Conservation (phyloP, 2,888 invertebrate genomes). For the Epistrophe eligans region DNA sequence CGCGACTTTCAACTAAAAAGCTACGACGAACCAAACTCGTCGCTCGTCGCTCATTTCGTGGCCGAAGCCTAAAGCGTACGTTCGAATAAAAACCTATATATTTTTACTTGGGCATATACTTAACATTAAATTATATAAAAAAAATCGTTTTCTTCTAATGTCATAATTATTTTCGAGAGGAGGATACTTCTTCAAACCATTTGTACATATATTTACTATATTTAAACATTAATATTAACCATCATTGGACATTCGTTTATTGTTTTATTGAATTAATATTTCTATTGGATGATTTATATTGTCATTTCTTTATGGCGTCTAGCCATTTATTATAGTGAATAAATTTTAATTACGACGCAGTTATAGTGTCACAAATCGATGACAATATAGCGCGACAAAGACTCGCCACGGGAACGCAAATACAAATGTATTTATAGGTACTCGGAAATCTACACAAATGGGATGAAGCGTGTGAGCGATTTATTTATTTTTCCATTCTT, state of each 20-base stretch:
- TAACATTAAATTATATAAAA: slow-evolving; percentile 21
- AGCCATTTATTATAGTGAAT: slow-evolving; percentile 7
- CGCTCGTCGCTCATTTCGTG: too few relatives aligned
- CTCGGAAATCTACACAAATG: slow-evolving; percentile 18
- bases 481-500: slow-evolving; percentile 20
- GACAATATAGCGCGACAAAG: background rate
- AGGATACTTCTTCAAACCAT: background rate
- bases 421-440: background rate
- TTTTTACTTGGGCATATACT: slow-evolving; percentile 51
- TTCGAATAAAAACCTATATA: background rate
- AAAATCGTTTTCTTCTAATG: slow-evolving; percentile 12
- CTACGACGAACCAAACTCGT: too few relatives aligned
- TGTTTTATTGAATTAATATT: slow-evolving; percentile 37
- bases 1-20: too few relatives aligned
- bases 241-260: slow-evolving; percentile 37
- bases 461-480: slow-evolving; percentile 38
- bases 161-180: background rate
- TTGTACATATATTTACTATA: background rate
- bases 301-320: background rate
- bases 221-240: slow-evolving; percentile 25
- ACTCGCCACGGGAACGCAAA: background rate
- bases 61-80: too few relatives aligned
- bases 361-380: slow-evolving; percentile 22
- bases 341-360: slow-evolving; percentile 48
- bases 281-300: slow-evolving; percentile 24